These are phyloP conservation scores for Drosophila tsacasi DNA, from an alignment of 1,140 invertebrate species.

Conservation along the genomic window DNA sequence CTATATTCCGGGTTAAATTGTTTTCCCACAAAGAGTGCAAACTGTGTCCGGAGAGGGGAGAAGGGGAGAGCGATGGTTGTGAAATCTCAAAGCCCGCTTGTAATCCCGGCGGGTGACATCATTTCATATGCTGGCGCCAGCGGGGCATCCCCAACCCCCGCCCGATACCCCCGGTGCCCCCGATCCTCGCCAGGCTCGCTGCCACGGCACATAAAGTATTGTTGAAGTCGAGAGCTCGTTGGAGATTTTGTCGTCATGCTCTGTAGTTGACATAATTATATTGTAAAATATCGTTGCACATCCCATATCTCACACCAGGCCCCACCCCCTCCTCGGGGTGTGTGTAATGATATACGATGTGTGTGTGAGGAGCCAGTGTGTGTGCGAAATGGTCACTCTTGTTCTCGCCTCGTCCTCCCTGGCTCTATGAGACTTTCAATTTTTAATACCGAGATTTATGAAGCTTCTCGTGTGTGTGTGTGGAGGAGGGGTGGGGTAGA, in stretches of 20 bases:
- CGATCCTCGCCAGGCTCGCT: background rate
- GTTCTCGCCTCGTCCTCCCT: slow-evolving; percentile 4
- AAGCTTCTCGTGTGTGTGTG: slow-evolving; percentile 21
- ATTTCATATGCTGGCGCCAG: slow-evolving; percentile 76
- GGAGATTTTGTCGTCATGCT: slow-evolving; percentile 71
- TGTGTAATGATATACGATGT: slow-evolving; percentile 51
- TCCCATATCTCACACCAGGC: slow-evolving; percentile 22
- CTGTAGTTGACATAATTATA: slow-evolving; percentile 80
- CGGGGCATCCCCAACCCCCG: background rate
- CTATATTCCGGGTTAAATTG: slow-evolving; percentile 17
- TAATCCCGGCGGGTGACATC: slow-evolving; percentile 77
- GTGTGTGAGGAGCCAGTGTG: slow-evolving; percentile 6
- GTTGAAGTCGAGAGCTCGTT: slow-evolving; percentile 71
- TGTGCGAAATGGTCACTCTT: slow-evolving; percentile 47
- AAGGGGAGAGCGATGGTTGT: slow-evolving; percentile 20
- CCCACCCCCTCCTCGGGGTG: background rate
- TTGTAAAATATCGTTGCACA: slow-evolving; percentile 78
- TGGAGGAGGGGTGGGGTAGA: background rate
- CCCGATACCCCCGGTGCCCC: background rate
- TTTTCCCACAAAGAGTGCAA: slow-evolving; percentile 32
- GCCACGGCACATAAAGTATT: slow-evolving; percentile 62
- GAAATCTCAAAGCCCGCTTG: slow-evolving; percentile 49
- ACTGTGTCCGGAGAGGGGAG: background rate
- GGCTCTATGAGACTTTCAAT: slow-evolving; percentile 34
- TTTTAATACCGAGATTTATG: slow-evolving; percentile 74